Evolutionary conservation across 2,888 invertebrate genomes (phyloP).

Genomic region (Biston betularia): DNA sequence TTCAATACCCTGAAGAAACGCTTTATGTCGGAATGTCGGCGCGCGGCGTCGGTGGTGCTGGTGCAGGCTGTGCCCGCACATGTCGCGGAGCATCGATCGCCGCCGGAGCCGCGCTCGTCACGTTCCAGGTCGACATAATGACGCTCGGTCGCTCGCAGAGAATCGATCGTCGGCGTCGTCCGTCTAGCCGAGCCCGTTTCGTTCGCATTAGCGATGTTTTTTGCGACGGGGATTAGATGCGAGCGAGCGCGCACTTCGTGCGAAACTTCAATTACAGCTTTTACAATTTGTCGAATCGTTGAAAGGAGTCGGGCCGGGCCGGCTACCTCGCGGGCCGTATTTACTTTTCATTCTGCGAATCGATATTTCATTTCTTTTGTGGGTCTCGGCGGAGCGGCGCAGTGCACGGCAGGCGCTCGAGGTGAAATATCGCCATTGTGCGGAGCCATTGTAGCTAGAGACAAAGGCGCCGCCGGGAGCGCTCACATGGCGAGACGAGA

Average conservation of each 20-base stretch:
- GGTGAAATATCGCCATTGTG: constrained; percentile 43
- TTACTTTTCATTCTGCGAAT: constrained; percentile 45
- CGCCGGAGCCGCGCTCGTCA: constrained; percentile 31
- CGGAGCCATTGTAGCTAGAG: constrained; percentile 36
- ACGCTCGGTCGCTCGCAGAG: constrained; percentile 36
- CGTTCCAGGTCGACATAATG: constrained; percentile 36
- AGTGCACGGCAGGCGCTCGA: constrained; percentile 22
- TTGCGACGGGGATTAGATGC: constrained; percentile 35
- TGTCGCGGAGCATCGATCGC: constrained; percentile 13
- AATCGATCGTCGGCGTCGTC: constrained; percentile 39
- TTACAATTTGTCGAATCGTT: constrained; percentile 19
- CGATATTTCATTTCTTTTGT: constrained; percentile 54
- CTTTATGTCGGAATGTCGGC: not conserved
- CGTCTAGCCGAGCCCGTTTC: constrained; percentile 36
- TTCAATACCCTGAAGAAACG: constrained; percentile 1
- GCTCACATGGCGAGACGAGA: constrained; percentile 27
- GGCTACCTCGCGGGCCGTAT: constrained; percentile 25
- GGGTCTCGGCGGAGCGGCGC: constrained; percentile 25
- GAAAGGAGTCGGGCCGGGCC: constrained; percentile 14
- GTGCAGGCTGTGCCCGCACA: constrained; percentile 14
- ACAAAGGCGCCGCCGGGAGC: constrained; percentile 33
- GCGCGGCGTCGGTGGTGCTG: not conserved
- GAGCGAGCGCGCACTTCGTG: constrained; percentile 30
- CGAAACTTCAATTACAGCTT: constrained; percentile 39
- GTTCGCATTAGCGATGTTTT: constrained; percentile 31